A percentile compares a stretch with the other conserved stretches of the same genome.
phyloP scores from a whole-genome alignment of 1,140 invertebrate genomes.

The Drosophila fuyamai region DNA sequence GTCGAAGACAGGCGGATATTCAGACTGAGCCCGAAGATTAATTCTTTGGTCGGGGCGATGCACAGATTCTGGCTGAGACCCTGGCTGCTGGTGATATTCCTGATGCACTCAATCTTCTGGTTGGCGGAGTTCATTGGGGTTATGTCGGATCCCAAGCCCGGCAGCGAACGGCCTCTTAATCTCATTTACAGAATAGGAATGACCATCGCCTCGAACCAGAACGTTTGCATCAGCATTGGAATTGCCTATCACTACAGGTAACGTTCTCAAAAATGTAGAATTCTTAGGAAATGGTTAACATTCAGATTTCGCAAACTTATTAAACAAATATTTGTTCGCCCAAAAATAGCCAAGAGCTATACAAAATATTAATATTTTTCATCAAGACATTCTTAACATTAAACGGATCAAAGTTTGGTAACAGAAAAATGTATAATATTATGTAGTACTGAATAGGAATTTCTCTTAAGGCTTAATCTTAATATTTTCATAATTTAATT shows the following conservation, averaged over 20 bases:
- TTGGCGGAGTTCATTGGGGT: background rate
- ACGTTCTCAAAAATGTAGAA: too few species aligned
- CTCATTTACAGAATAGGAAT: conserved; percentile 19
- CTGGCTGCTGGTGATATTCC: conserved; percentile 8
- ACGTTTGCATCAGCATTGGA: background rate
- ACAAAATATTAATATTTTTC: too few species aligned
- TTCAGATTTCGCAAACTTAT: too few species aligned
- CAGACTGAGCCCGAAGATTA: background rate
- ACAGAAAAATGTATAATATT: too few species aligned
- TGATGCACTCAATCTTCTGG: background rate
- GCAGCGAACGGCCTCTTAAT: background rate
- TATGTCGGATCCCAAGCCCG: background rate
- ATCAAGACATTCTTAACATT: too few species aligned
- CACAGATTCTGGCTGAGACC: conserved; percentile 52
- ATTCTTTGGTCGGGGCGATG: conserved; percentile 21
- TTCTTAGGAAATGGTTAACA: too few species aligned
- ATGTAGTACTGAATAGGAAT: too few species aligned
- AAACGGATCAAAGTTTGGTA: too few species aligned
- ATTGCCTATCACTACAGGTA: conserved; percentile 30
- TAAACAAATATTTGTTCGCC: too few species aligned
- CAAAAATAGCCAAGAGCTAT: too few species aligned
- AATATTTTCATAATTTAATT: too few species aligned
- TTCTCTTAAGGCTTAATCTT: too few species aligned
- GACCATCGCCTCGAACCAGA: background rate
- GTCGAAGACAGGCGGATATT: conserved; percentile 15